Conservation (phyloP, 2,797 vertebrate species). For the Hemitrygon akajei region DNA sequence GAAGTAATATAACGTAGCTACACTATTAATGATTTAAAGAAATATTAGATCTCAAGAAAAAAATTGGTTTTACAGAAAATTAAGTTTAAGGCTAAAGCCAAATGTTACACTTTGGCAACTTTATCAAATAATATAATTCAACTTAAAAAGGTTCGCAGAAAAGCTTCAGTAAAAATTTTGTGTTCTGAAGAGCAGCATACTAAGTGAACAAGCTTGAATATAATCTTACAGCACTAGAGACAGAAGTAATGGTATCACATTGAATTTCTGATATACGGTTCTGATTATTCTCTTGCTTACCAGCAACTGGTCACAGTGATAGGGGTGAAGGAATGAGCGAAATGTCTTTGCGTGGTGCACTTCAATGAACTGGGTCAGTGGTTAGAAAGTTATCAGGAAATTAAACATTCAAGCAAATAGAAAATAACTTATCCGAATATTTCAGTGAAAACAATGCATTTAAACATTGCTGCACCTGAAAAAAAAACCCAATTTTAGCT, state of each 20-base stretch:
- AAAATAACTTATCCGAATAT: background rate
- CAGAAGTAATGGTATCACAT: background rate
- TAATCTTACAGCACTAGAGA: background rate
- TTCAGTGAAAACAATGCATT: background rate
- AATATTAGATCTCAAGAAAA: background rate
- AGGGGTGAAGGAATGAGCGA: background rate
- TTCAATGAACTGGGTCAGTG: background rate
- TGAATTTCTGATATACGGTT: background rate
- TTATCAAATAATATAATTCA: background rate
- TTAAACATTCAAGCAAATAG: conserved; percentile 2
- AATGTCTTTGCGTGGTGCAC: background rate
- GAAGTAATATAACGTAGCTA: background rate
- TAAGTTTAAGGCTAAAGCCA: background rate
- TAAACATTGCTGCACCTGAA: background rate
- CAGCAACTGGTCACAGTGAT: background rate
- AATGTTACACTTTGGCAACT: background rate
- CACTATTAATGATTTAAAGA: background rate
- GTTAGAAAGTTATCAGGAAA: background rate
- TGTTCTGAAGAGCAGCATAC: background rate
- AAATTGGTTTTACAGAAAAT: background rate
- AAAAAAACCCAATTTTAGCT: background rate
- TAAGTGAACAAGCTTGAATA: background rate
- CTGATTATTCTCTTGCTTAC: background rate
- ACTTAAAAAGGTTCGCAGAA: background rate
- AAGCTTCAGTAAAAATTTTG: too few species aligned